Evolutionary conservation across 2,113 vertebrate species (phyloP), one percentile per base, ranked within the genome.

Genomic region (Saccopteryx leptura): DNA sequence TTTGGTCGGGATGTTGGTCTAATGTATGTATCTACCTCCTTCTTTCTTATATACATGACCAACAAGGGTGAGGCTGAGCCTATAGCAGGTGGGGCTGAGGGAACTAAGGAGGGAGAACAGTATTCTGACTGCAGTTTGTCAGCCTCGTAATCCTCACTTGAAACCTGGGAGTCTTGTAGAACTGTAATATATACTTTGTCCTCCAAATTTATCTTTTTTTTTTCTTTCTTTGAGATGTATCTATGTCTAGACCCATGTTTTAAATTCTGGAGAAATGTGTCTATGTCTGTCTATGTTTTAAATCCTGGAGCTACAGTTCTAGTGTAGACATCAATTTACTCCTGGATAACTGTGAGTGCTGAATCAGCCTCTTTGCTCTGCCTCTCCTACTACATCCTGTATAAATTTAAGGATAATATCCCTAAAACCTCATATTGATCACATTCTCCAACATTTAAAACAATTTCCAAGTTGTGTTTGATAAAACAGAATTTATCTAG

Each of bases 401-500:
- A n/a, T 1, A 88, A 26, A 13, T 94, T 82, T 52, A 5, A 86
- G 48, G 69, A 74, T 90, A 74, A 50, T 69, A 76, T 80, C 50
- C 4, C 39, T 9, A 71, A 78, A 9, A 75, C 48, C 9, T 80
- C 46, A 19, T 60, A 89, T 92, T 74, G 89, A 63, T 79, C 90
- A 93, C 17, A 26, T 95, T 89, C 85, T 78, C 91, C 46, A 82
- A 68, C 68, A 86, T 79, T 76, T 95, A 82, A 79, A 91, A 87
- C 33, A 78, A 69, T 96, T 93, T 96, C 46, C 23, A 90, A 61
- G 90, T 74, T 91, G 15, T 75, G 75, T 69, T 85, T 56, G 86
- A 83, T 87, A 46, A 82, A 91, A 76, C 74, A 89, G 63, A 94
- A 95, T 93, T 94, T 91, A 28, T 56, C n/a, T 95, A 88, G 83